Evolutionary conservation across 2,113 vertebrate genomes (phyloP).

Genomic region (Dissostichus mawsoni): DNA sequence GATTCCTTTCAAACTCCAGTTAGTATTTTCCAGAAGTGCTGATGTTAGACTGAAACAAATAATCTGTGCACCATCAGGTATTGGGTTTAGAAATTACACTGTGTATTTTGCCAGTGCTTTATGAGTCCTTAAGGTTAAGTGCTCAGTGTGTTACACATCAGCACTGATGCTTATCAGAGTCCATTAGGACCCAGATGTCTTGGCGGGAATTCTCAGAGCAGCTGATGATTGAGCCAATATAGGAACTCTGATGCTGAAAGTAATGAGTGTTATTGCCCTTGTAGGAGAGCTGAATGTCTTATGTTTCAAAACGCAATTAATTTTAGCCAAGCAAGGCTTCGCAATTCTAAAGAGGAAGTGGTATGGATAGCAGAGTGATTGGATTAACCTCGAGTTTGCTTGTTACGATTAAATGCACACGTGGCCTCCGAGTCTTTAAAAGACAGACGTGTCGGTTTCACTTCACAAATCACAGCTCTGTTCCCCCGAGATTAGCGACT

Average conservation of each 20-base stretch:
- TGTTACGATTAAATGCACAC: conserved; percentile 36
- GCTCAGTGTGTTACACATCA: conserved; percentile 41
- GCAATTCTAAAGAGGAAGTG: conserved; percentile 27
- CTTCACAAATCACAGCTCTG: conserved; percentile 54
- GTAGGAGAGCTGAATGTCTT: background rate
- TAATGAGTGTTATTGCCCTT: background rate
- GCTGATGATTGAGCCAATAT: conserved; percentile 32
- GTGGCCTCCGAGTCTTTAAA: conserved; percentile 23
- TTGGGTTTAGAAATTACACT: conserved; percentile 13
- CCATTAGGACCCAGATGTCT: conserved; percentile 72
- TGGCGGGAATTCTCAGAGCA: conserved; percentile 42
- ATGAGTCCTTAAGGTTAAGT: conserved; percentile 39
- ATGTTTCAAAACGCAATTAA: conserved; percentile 26
- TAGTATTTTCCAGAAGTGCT: conserved; percentile 1
- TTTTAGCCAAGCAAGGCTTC: conserved; percentile 4
- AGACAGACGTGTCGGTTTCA: conserved; percentile 42
- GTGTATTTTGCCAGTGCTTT: conserved; percentile 19
- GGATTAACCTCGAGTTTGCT: conserved; percentile 27
- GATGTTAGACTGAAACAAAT: conserved; percentile 11
- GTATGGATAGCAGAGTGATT: background rate
- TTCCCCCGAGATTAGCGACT: conserved; percentile 59
- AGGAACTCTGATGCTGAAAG: conserved; percentile 30
- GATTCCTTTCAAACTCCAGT: background rate
- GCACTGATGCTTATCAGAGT: conserved; percentile 57
- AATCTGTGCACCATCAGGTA: background rate